These are phyloP conservation scores for Lagodon rhomboides DNA, from an alignment of 2,797 vertebrate genomes.

Conservation along the genomic window DNA sequence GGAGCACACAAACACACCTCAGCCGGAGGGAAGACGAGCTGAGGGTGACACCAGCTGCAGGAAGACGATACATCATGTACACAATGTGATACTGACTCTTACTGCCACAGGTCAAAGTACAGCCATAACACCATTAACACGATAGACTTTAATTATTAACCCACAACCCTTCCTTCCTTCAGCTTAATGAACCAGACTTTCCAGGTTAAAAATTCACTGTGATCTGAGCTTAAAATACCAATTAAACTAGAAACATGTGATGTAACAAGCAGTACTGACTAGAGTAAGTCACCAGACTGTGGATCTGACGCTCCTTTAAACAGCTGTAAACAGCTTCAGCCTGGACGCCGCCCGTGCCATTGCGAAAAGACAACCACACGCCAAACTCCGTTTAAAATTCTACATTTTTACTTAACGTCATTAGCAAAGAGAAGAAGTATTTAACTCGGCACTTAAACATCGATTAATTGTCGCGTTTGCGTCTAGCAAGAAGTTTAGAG, in stretches of 20 bases:
- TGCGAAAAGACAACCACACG: accelerated
- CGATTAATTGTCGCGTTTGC: not conserved
- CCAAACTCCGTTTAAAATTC: not conserved
- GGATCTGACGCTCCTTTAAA: not conserved
- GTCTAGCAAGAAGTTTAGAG: not conserved
- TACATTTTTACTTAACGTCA: accelerated
- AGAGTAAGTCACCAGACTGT: not conserved
- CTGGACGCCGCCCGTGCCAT: not conserved
- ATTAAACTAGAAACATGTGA: not conserved
- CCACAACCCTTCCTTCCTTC: accelerated
- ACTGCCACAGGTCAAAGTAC: not conserved
- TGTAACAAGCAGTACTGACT: not conserved
- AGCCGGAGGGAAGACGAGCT: not conserved
- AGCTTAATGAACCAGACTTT: not conserved
- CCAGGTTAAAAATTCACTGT: not conserved
- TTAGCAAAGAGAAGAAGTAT: accelerated
- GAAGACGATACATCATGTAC: constrained; percentile 9
- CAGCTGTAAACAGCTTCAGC: not conserved
- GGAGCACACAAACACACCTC: constrained; percentile 31
- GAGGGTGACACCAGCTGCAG: not conserved
- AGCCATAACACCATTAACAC: not conserved
- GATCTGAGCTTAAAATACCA: not conserved
- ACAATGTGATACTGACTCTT: not conserved
- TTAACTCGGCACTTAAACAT: not conserved
- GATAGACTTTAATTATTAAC: not conserved